Percentiles rank a stretch among this genome's conserved stretches.
Evolutionary conservation across 1,140 invertebrate genomes (phyloP).

Genomic region (Bactericera cockerelli): DNA sequence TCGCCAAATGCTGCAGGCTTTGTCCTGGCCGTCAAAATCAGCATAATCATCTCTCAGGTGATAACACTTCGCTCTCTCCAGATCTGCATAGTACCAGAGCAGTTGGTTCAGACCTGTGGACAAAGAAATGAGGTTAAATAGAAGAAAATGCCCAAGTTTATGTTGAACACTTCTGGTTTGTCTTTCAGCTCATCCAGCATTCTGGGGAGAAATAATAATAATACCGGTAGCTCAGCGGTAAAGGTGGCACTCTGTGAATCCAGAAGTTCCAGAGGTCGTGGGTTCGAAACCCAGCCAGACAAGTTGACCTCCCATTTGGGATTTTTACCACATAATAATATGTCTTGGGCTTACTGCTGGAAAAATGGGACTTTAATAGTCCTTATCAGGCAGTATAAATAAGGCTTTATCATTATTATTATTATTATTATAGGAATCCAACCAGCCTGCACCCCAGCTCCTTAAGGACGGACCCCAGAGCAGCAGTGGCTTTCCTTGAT

Average conservation of each 20-base stretch:
- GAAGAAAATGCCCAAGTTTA: too few species aligned
- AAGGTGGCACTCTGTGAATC: too few species aligned
- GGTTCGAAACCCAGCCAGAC: too few species aligned
- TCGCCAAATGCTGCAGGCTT: slow-evolving; percentile 69
- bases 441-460: background rate
- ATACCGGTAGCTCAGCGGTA: too few species aligned
- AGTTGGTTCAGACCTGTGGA: slow-evolving; percentile 82
- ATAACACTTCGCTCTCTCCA: slow-evolving; percentile 71
- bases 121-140: too few species aligned
- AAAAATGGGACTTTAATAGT: too few species aligned
- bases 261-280: too few species aligned
- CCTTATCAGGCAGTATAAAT: too few species aligned
- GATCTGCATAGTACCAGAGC: slow-evolving; percentile 88
- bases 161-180: slow-evolving; percentile 56
- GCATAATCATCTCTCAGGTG: slow-evolving; percentile 46
- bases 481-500: too few species aligned
- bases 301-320: background rate
- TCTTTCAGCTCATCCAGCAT: slow-evolving; percentile 44
- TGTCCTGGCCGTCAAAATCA: slow-evolving; percentile 61
- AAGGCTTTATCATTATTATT: background rate
- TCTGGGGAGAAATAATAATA: slow-evolving; percentile 27
- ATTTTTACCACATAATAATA: background rate
- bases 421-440: too few species aligned
- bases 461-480: too few species aligned
- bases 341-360: too few species aligned